A percentile compares a stretch with the other conserved stretches of the same genome.
Conservation (phyloP, 2,113 vertebrate species). For the Bos indicus region DNA sequence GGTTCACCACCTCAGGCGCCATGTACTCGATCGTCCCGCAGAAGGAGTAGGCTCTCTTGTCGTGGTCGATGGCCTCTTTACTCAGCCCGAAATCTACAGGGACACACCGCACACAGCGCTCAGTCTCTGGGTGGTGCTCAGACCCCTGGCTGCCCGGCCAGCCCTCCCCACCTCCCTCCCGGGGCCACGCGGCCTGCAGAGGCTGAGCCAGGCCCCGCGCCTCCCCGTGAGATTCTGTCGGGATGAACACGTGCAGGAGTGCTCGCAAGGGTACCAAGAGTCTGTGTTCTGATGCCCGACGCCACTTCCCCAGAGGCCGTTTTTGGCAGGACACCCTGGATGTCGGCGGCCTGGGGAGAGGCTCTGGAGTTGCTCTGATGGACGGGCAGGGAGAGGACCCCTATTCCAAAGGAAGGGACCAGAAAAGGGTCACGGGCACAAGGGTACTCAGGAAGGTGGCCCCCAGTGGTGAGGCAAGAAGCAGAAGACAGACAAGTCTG, state of each 20-base stretch:
- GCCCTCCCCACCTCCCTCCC: accelerated
- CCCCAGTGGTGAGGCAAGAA: accelerated
- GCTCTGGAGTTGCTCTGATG: neutral
- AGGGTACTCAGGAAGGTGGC: neutral
- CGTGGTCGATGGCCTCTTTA: constrained; percentile 95
- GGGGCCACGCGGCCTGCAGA: neutral
- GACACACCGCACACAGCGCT: neutral
- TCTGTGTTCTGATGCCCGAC: accelerated
- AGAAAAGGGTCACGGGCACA: neutral
- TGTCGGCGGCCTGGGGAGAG: accelerated
- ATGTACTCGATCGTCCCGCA: constrained; percentile 98
- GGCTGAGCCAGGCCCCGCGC: neutral
- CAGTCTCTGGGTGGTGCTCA: neutral
- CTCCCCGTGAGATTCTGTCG: neutral
- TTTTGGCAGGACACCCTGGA: neutral
- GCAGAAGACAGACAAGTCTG: neutral
- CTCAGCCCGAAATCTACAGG: constrained; percentile 94
- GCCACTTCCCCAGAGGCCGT: neutral
- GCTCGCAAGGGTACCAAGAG: accelerated
- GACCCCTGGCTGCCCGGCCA: neutral
- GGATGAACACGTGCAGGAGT: accelerated
- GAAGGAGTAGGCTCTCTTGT: constrained; percentile 96
- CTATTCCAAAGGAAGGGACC: accelerated
- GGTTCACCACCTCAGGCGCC: constrained; percentile 97
- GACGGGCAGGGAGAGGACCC: accelerated